Percentiles rank a stretch among this genome's conserved stretches.
These are phyloP conservation scores for Heterodera carotae DNA, from an alignment of 1,140 invertebrate species.

Conservation along the genomic window DNA sequence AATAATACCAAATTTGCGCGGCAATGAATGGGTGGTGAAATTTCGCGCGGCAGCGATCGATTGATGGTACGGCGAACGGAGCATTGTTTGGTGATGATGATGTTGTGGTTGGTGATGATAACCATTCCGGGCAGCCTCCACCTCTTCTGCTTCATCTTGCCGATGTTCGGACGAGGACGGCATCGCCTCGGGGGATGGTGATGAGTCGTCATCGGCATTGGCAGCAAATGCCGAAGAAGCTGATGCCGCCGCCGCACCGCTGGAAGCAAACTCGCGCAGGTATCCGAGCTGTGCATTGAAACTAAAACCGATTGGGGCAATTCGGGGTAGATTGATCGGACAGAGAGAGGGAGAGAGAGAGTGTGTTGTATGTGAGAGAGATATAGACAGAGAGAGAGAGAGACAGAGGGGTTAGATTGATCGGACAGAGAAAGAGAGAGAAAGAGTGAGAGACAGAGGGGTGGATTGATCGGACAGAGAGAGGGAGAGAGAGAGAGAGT, in stretches of 20 bases:
- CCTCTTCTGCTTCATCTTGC: neutral
- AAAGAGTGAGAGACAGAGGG: no score
- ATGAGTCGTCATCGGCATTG: no score
- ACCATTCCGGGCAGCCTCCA: neutral
- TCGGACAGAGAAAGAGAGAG: no score
- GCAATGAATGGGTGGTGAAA: slow-evolving; percentile 27
- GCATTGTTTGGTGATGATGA: neutral
- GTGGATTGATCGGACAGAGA: no score
- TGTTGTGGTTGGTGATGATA: neutral
- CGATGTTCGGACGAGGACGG: neutral
- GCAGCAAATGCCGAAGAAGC: neutral
- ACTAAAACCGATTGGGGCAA: neutral
- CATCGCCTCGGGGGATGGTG: neutral
- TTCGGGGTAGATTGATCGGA: no score
- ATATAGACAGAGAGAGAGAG: no score
- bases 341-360: no score
- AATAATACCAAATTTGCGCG: slow-evolving; percentile 13
- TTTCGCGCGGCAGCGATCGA: neutral
- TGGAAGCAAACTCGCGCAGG: slow-evolving; percentile 38
- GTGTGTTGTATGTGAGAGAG: no score
- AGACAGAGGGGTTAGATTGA: no score
- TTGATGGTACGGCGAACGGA: neutral
- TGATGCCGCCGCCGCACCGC: slow-evolving; percentile 7
- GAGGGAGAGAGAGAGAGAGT: no score
- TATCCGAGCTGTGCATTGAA: slow-evolving; percentile 43